Conservation (phyloP, 92 coral and sea anemone species). For the Galaxea fascicularis region DNA sequence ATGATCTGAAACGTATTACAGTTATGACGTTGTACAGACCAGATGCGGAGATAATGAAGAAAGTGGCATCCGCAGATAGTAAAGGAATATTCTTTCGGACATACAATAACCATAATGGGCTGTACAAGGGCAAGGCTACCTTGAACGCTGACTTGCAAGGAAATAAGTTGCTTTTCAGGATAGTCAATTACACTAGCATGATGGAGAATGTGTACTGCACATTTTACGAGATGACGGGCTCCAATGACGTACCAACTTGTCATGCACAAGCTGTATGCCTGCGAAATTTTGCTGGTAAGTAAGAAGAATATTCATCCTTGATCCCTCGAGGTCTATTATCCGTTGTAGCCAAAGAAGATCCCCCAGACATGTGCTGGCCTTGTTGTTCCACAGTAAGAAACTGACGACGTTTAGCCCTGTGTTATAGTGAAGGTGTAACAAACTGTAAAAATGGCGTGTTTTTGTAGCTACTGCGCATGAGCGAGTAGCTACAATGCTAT, state of each 20-base stretch:
- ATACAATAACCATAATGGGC: neutral
- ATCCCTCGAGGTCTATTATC: too few species aligned
- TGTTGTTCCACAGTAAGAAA: too few species aligned
- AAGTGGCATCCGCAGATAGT: neutral
- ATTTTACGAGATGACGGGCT: constrained; percentile 6
- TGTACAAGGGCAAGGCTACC: neutral
- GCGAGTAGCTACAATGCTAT: too few species aligned
- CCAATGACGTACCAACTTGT: neutral
- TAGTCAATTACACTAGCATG: constrained; percentile 14
- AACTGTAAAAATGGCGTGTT: too few species aligned
- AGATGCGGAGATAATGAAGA: neutral
- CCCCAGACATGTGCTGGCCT: too few species aligned
- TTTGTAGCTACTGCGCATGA: too few species aligned
- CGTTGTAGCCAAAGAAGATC: neutral
- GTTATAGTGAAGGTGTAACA: too few species aligned
- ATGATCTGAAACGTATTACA: neutral
- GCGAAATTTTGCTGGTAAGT: constrained; percentile 16
- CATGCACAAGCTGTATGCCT: constrained; percentile 4
- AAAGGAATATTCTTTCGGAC: neutral
- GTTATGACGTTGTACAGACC: constrained; percentile 12
- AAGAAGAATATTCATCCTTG: neutral
- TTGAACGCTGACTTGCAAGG: neutral
- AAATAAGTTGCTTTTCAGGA: neutral
- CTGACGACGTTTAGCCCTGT: too few species aligned
- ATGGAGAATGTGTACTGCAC: constrained; percentile 28